Base-by-base conservation (phyloP, 2,888 invertebrate species). In the Malthinus flaveolus region DNA sequence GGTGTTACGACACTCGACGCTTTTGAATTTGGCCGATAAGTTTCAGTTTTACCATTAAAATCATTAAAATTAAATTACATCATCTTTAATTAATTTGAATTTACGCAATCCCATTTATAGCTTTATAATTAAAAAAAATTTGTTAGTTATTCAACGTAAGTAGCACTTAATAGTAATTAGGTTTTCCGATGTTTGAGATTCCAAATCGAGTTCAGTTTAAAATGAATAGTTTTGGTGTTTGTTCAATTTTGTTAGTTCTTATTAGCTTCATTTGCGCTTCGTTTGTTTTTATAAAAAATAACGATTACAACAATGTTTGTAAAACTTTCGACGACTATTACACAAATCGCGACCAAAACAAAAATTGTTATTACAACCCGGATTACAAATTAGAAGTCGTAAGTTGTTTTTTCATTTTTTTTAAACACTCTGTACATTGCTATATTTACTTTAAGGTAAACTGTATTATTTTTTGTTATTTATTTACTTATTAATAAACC, bases 291-390 rank as follows among this genome's bases (percentile, higher is more conserved):
- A 13, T 12, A 6, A 42, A 15, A 42, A 42, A 23, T 42, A 23
- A 5, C 23, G 23, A 23, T 23, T 23, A 15, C n/a, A 42, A 42
- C 15, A 42, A 42, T 42, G 39, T 42, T 42, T 15, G 39, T 23
- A 42, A 42, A 11, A 42, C 39, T 6, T 42, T 42, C 10, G 1
- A n/a, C 3, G 39, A 42, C 15, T 42, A 42, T 15, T 42, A 42
- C 39, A 15, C 39, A 15, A 6, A 42, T 42, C 39, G 39, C n/a
- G 39, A 42, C 3, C 13, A 42, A 15, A 42, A 42, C 7, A n/a
- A 42, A 23, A 42, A 42, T 42, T 42, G 39, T 42, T 42, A 23
- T 11, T 42, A 42, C 23, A 42, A 42, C 15, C 10, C 39, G 15
- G 39, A 39, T 11, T 39, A 15, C 3, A 23, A 42, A n/a, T 23